Evolutionary conservation across 2,797 vertebrate species (phyloP), one percentile per base, ranked within the genome.

Genomic region (Pangasius larnaudii): DNA sequence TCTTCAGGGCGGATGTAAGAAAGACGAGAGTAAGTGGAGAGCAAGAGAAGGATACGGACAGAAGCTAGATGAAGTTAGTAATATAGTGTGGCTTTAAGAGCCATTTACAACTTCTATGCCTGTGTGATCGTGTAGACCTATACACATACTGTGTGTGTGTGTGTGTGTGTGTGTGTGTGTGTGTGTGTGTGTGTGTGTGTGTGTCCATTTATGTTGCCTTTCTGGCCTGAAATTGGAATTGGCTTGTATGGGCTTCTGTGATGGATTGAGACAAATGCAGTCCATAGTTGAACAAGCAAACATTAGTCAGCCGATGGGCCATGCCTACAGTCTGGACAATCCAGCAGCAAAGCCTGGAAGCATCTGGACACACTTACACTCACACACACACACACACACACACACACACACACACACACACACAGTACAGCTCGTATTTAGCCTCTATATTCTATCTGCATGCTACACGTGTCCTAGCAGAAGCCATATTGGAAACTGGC

Each of bases 281-380:
- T 86, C 33, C 65, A 65, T 81, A 85, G 49, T 16, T 59, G 36
- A 84, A 14, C 61, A 14, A 56, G 72, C 61, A 53, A 63, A 49
- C 92, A 94, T 95, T 94, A 95, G 92, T 94, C 93, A 94, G 91
- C 89, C 92, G 93, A 92, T 93, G 94, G 93, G 93, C 93, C 93
- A 46, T 89, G 89, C 90, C 87, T 78, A 59, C 42, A 30, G 30
- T 87, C 65, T 82, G 59, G 74, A 61, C 87, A 77, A 27, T 80
- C 87, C 84, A 87, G 49, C 89, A 84, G 84, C 86, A 63, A 84
- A 86, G 36, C 59, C 77, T 85, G 75, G 24, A 83, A 86, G 81
- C 49, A n/a, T 79, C n/a, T 85, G 53, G 75, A 87, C 13, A 65
- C 88, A 84, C 82, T 89, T 0, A 11, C 2, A 16, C 89, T 56